Percentiles rank a stretch among this genome's conserved stretches.
Evolutionary conservation across 2,888 invertebrate genomes (phyloP).

Genomic region (Epistrophella euchroma): DNA sequence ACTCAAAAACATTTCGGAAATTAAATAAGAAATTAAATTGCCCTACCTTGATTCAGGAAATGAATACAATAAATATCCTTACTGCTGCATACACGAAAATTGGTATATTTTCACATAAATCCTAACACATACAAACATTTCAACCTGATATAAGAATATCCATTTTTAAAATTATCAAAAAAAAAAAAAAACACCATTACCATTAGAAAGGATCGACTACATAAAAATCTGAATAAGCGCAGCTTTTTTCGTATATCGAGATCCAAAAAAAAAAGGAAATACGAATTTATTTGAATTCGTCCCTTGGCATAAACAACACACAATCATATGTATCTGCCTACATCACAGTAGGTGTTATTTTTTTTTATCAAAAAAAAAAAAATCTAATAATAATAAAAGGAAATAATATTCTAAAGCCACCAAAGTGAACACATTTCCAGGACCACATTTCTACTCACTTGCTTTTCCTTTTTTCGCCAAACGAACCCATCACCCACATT

Average conservation of each 20-base stretch:
- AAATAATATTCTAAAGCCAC: conserved; percentile 67
- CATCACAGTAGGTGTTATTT: neutral
- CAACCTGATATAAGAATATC: conserved; percentile 42
- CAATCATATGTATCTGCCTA: neutral
- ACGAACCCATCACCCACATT: neutral
- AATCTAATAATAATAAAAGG: conserved; percentile 66
- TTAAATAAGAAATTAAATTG: conserved; percentile 53
- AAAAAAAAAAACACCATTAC: conserved; percentile 29
- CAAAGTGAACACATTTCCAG: conserved; percentile 34
- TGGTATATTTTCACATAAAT: neutral
- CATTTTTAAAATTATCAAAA: conserved; percentile 18
- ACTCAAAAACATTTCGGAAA: conserved; percentile 33
- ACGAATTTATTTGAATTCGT: conserved; percentile 45
- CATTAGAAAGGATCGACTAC: conserved; percentile 41
- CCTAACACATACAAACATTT: neutral
- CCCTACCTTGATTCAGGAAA: conserved; percentile 48
- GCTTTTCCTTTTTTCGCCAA: conserved; percentile 17
- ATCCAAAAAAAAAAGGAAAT: conserved; percentile 3
- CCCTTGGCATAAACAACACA: conserved; percentile 22
- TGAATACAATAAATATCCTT: conserved; percentile 58
- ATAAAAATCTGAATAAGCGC: conserved; percentile 17
- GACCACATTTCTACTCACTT: conserved; percentile 1
- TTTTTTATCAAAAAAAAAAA: neutral
- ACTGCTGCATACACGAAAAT: conserved; percentile 11
- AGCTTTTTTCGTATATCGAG: neutral